Percentiles rank a stretch among this genome's conserved stretches.
These are phyloP conservation scores for Arremon aurantiirostris DNA, from an alignment of 2,797 vertebrate species.

Conservation along the genomic window DNA sequence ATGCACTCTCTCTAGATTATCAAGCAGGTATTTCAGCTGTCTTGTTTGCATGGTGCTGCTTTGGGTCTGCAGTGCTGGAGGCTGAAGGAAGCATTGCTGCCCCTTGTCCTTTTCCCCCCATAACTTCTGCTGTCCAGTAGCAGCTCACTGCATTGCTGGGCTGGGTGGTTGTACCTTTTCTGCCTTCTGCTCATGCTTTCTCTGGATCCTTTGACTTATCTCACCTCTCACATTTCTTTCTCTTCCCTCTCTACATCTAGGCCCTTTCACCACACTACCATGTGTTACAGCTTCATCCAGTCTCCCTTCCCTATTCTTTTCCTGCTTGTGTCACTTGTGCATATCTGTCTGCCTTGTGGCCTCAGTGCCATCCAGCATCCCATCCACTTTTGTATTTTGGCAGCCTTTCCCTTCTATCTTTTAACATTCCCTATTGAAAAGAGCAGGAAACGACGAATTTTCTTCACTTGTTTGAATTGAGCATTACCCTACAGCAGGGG, in stretches of 20 bases:
- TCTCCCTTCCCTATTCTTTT: background rate
- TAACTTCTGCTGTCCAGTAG: background rate
- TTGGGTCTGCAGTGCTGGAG: background rate
- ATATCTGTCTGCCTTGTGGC: background rate
- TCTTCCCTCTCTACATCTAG: background rate
- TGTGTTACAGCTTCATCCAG: background rate
- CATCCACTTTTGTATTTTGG: background rate
- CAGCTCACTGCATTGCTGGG: background rate
- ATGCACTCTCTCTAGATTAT: background rate
- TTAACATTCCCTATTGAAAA: background rate
- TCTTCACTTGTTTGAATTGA: background rate
- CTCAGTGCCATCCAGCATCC: background rate
- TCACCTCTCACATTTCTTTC: background rate
- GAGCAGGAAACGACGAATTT: background rate
- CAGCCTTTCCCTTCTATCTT: background rate
- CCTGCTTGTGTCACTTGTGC: background rate
- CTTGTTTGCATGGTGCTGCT: background rate
- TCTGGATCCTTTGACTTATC: background rate
- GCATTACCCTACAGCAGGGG: background rate
- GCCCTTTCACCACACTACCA: background rate
- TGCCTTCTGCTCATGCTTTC: background rate
- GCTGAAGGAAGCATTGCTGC: background rate
- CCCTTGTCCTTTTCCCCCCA: accelerated
- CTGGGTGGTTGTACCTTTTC: background rate
- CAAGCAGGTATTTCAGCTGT: background rate